Percentiles rank a stretch among this genome's conserved stretches.
Evolutionary conservation across 1,140 invertebrate genomes (phyloP).

Genomic region (Atta cephalotes): DNA sequence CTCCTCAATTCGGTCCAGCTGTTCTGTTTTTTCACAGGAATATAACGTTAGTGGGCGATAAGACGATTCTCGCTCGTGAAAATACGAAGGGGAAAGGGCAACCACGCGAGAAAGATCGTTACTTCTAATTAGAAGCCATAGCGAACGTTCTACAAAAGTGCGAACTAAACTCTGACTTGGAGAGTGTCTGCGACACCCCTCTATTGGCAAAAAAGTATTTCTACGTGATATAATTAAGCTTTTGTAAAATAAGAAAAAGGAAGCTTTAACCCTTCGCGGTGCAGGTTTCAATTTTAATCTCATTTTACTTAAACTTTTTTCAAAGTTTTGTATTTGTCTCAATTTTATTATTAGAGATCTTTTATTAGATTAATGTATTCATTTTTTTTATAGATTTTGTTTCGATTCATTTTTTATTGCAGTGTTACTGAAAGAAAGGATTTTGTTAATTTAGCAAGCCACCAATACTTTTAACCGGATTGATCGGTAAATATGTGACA

Average conservation of each 20-base stretch:
- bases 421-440: too few relatives aligned
- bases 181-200: conserved; percentile 6
- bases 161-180: conserved; percentile 34
- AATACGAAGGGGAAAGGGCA: conserved; percentile 66
- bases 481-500: too few relatives aligned
- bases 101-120: conserved; percentile 39
- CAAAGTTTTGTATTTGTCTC: neutral
- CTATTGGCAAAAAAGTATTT: neutral
- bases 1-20: conserved; percentile 99
- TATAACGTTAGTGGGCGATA: conserved; percentile 46
- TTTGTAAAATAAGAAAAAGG: conserved; percentile 11
- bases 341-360: neutral
- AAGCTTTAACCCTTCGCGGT: conserved; percentile 16
- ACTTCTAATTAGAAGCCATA: conserved; percentile 38
- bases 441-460: too few relatives aligned
- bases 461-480: too few relatives aligned
- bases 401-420: neutral
- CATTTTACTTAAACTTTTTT: neutral
- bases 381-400: neutral
- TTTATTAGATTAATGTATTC: conserved; percentile 18
- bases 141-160: conserved; percentile 38
- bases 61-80: neutral
- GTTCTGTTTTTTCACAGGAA: conserved; percentile 90
- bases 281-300: neutral
- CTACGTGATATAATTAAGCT: conserved; percentile 37